Percentiles rank a stretch among this genome's conserved stretches.
phyloP scores from a whole-genome alignment of 2,113 vertebrate genomes.

The Tachycineta bicolor region DNA sequence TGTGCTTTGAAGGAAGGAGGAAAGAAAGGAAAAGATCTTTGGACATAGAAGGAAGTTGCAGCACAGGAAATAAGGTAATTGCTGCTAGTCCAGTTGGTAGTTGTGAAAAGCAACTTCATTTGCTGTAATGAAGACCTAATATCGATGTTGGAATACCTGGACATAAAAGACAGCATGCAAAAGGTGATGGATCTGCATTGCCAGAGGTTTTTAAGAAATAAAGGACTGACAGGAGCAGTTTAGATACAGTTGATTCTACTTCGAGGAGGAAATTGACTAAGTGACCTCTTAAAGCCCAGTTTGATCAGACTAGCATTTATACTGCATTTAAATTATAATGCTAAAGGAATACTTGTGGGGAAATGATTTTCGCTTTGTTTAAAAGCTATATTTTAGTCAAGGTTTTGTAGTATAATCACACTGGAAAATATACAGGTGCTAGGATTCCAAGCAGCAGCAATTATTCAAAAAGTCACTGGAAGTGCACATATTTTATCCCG shows the following conservation, averaged over 20 bases:
- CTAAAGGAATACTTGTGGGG: background rate
- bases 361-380: background rate
- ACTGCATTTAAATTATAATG: background rate
- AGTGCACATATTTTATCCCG: background rate
- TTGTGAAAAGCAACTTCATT: background rate
- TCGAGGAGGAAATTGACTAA: background rate
- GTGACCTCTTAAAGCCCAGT: background rate
- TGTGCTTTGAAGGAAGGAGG: background rate
- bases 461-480: background rate
- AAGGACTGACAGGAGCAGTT: background rate
- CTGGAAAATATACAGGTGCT: background rate
- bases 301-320: background rate
- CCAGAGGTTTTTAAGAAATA: background rate
- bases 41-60: background rate
- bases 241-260: background rate
- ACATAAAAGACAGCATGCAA: background rate
- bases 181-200: background rate
- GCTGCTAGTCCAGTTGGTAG: background rate
- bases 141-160: background rate
- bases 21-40: background rate
- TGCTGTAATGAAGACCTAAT: background rate
- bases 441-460: background rate
- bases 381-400: background rate
- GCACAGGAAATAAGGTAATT: background rate
- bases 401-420: background rate